Evolutionary conservation across 2,797 vertebrate genomes (phyloP), one percentile per base, ranked within the genome.

Genomic region (Neosilurus mollespiculum): DNA sequence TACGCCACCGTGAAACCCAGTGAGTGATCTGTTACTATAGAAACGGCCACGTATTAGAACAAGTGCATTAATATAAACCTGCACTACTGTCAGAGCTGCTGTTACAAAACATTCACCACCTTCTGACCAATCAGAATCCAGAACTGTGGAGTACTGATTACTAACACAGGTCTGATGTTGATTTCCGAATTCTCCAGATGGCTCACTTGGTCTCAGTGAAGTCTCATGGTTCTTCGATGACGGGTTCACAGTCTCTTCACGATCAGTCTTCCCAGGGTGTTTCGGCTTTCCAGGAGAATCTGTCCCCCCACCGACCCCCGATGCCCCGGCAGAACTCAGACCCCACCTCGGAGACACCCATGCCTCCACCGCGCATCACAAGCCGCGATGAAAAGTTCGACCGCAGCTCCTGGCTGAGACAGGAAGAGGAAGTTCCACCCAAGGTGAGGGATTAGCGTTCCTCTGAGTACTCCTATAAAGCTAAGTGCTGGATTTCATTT

Each of bases 321-420:
- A 98, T 99, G 95, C 97, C 98, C 73, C 96, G 98, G 89, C 98
- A 99, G 95, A 99, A 99, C 94, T 99, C 98, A 15, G 98, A 99
- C 93, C 98, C 98, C 93, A 98, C 98, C 87, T 99, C 98, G 43
- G 98, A 99, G 95, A 99, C 96, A 84, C 97, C 98, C 85, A 91
- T 95, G 87, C 96, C 97, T 90, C 97, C 97, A 83, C 91, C 97
- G 93, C 94, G 96, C 94, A 89, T 96, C 95, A 93, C 91, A 34
- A 93, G 92, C 85, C 93, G 94, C 72, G 93, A 94, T 1, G 97
- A 98, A 91, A 98, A 97, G 91, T 94, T 98, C 94, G 97, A 98
- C 93, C 95, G 97, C 93, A 96, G 96, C 93, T 97, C 97, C 92
- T 99, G 98, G 98, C 95, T 98, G 94, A 96, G 97, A 91, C 97